phyloP scores from a whole-genome alignment of 2,888 invertebrate genomes.

The Dorcus hopei region DNA sequence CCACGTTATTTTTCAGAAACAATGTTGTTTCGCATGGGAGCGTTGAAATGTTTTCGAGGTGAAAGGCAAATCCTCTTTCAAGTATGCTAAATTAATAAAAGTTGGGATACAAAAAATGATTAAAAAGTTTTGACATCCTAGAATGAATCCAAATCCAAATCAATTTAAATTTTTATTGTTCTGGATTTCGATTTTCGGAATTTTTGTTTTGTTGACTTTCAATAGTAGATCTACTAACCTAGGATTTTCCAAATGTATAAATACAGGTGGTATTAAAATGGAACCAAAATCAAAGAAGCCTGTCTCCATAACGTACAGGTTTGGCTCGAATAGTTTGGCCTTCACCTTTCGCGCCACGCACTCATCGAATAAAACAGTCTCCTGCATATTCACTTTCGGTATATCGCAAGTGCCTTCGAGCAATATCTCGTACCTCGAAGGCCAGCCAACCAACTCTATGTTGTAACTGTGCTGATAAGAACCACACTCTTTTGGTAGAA shows the following conservation, averaged over 20 bases:
- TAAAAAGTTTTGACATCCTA: too few relatives aligned
- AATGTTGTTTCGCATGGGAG: constrained; percentile 52
- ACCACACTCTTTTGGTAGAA: constrained; percentile 35
- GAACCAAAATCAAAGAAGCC: constrained; percentile 42
- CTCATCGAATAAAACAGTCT: background rate
- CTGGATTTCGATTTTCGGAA: background rate
- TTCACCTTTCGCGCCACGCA: constrained; percentile 16
- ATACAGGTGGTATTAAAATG: constrained; percentile 22
- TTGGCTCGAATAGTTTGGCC: constrained; percentile 25
- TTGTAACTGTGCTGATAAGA: constrained; percentile 34
- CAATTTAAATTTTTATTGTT: too few relatives aligned
- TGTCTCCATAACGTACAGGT: constrained; percentile 33
- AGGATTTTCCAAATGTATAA: background rate
- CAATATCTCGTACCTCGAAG: constrained; percentile 27
- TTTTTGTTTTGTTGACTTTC: too few relatives aligned
- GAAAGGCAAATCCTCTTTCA: constrained; percentile 40
- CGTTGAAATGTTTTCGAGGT: constrained; percentile 55
- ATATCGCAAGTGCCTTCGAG: constrained; percentile 40
- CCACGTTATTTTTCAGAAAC: constrained; percentile 4
- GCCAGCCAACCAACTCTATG: constrained; percentile 36
- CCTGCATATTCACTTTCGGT: constrained; percentile 37
- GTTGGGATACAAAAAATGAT: background rate
- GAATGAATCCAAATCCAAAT: too few relatives aligned
- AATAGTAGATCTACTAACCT: constrained; percentile 5
- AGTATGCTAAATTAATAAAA: background rate